Percentiles rank a stretch among this genome's conserved stretches.
Evolutionary conservation across 2,113 vertebrate genomes (phyloP).

Genomic region (Rhizomys pruinosus): DNA sequence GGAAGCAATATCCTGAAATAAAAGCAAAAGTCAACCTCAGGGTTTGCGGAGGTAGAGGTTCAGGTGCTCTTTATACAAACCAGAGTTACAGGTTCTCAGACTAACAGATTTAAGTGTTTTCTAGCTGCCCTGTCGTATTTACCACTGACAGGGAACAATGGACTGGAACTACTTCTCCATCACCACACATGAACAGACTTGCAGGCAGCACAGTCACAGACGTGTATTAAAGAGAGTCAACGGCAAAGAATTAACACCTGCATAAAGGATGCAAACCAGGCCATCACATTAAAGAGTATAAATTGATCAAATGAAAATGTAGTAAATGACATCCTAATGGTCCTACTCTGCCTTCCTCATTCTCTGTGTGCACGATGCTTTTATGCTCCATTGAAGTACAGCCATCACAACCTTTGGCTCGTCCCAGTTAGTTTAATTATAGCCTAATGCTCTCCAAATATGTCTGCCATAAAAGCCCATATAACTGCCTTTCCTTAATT

Average conservation of each 20-base stretch:
- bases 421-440: constrained; percentile 77
- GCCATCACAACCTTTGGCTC: constrained; percentile 70
- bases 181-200: not conserved
- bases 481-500: constrained; percentile 69
- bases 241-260: constrained; percentile 79
- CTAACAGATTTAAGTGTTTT: constrained; percentile 7
- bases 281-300: constrained; percentile 78
- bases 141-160: not conserved
- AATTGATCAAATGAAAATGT: constrained; percentile 81
- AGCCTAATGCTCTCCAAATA: constrained; percentile 80
- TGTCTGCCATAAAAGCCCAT: constrained; percentile 75
- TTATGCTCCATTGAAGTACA: constrained; percentile 73
- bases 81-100: constrained; percentile 21
- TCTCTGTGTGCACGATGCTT: constrained; percentile 72
- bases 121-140: not conserved
- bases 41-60: not conserved
- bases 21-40: not conserved
- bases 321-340: constrained; percentile 83
- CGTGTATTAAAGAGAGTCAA: constrained; percentile 70
- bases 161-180: not conserved
- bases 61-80: not conserved
- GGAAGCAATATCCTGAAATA: constrained; percentile 5
- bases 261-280: constrained; percentile 74
- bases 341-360: constrained; percentile 74
- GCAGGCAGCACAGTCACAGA: constrained; percentile 36